phyloP scores from a whole-genome alignment of 2,888 invertebrate genomes.

The Ochropleura plecta region DNA sequence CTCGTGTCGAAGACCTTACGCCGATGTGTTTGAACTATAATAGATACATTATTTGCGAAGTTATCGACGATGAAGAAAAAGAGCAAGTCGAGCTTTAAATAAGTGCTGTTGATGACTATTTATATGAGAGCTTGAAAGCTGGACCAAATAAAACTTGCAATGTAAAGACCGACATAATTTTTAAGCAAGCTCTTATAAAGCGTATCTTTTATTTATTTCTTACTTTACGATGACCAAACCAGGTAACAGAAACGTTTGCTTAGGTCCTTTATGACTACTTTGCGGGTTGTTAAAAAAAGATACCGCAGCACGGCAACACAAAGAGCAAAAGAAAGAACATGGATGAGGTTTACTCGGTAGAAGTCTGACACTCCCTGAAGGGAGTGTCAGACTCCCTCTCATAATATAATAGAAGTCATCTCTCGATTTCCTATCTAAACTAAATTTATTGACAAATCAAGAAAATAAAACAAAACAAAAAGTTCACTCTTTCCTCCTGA shows the following conservation, averaged over 20 bases:
- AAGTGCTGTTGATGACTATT: not conserved
- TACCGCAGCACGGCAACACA: too few relatives aligned
- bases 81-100: not conserved
- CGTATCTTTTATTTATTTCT: not conserved
- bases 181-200: not conserved
- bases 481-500: constrained; percentile 8
- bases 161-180: not conserved
- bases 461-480: not conserved
- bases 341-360: too few relatives aligned
- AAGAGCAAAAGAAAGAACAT: too few relatives aligned
- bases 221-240: not conserved
- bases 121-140: not conserved
- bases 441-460: too few relatives aligned
- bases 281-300: too few relatives aligned
- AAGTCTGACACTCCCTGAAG: too few relatives aligned
- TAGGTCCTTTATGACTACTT: too few relatives aligned
- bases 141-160: not conserved
- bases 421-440: too few relatives aligned
- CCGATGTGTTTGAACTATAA: constrained; percentile 66
- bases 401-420: too few relatives aligned
- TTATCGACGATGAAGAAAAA: constrained; percentile 16
- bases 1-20: constrained; percentile 78
- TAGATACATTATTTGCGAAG: constrained; percentile 56
- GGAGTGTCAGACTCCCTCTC: too few relatives aligned
- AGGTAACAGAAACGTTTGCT: not conserved